Evolutionary conservation across 2,113 vertebrate genomes (phyloP), one percentile per base, ranked within the genome.

Genomic region (Chrysemys picta): DNA sequence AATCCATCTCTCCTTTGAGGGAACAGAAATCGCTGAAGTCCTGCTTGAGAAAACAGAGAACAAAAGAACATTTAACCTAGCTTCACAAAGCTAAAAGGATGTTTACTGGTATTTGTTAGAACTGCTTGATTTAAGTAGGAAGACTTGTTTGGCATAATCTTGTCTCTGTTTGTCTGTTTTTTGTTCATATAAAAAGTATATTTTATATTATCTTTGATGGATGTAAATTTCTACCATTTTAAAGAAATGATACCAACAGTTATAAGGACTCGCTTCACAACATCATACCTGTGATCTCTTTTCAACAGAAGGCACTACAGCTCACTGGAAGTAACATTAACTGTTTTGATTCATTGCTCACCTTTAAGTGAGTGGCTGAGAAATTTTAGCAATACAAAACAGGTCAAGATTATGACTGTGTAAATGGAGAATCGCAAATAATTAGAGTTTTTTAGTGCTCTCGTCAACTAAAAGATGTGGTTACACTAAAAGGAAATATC

Each of bases 261-360:
- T 96, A 59, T 79, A 93, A 93, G 54, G 69, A 91, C 89, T 87
- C 83, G 29, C 69, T 93, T 93, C 69, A 89, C 52, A 89, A 52
- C 76, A 84, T 79, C 85, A 69, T 5, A 59, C 24, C 65, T 85
- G 65, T 9, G 52, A 93, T 91, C 89, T 89, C 82, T 59, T 93
- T 93, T 84, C 82, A 52, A 25, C 81, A 85, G 47, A 89, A 65
- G 35, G n/a, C 91, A 78, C 42, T 25, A 91, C 16, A 89, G 59
- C n/a, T 89, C 69, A 85, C 75, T 84, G 45, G 27, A 12, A 95
- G 24, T n/a, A 87, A 10, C 57, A 85, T n/a, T 88, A 96, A 52
- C 86, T 47, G 14, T 57, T 94, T 87, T 96, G 88, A 93, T 93
- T 96, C 92, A 95, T 1, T 94, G 69, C 50, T 87, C 95, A 65